A percentile compares a stretch with the other conserved stretches of the same genome.
These are phyloP conservation scores for Cyprinodon diabolis DNA, from an alignment of 2,797 vertebrate genomes.

Conservation along the genomic window DNA sequence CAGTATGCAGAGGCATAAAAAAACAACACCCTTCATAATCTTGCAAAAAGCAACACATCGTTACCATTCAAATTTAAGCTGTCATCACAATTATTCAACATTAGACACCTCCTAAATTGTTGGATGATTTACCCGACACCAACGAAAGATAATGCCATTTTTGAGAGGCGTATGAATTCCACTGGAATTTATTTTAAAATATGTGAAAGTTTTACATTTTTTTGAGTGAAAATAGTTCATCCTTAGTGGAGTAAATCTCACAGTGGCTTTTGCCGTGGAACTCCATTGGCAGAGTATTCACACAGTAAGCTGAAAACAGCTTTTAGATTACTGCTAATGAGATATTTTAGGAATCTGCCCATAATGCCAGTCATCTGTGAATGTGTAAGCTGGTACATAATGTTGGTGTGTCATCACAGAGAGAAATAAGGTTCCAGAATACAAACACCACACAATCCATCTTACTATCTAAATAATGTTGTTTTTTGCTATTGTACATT, in stretches of 20 bases:
- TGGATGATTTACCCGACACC: background rate
- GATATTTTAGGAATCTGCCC: constrained; percentile 28
- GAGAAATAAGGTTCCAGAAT: constrained; percentile 9
- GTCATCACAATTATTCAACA: background rate
- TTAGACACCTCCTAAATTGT: background rate
- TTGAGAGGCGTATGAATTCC: background rate
- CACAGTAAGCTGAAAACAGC: constrained; percentile 20
- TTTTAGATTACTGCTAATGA: constrained; percentile 28
- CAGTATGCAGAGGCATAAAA: constrained; percentile 3
- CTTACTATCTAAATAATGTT: background rate
- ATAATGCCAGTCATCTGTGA: constrained; percentile 32
- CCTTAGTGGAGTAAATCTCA: background rate
- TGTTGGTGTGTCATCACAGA: constrained; percentile 22
- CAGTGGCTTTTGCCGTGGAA: background rate
- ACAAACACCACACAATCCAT: constrained; percentile 6
- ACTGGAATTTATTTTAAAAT: background rate
- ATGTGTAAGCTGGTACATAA: constrained; percentile 26
- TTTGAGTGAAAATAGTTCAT: background rate
- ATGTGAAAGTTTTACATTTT: background rate
- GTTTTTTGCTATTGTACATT: background rate
- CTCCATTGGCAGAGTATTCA: background rate
- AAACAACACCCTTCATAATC: constrained; percentile 12
- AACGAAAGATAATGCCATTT: background rate
- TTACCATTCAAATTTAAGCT: constrained; percentile 14
- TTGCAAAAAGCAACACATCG: constrained; percentile 3